Evolutionary conservation across 1,140 invertebrate genomes (phyloP).

Genomic region (Hestina assimilis): DNA sequence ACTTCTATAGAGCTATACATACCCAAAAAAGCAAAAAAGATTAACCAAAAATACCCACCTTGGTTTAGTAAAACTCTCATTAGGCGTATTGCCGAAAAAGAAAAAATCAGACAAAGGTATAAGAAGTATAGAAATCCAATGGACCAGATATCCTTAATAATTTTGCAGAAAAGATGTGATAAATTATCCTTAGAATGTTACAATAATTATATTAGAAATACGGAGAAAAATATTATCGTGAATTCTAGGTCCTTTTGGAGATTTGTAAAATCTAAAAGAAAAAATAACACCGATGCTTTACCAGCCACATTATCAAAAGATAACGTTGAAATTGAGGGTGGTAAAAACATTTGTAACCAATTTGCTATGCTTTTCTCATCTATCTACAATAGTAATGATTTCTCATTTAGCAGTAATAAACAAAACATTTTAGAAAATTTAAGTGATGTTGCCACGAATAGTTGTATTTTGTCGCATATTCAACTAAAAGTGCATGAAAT

Average conservation of each 20-base stretch:
- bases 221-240: background rate
- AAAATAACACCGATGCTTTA: background rate
- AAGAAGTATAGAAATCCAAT: constrained; percentile 12
- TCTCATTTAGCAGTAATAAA: no score
- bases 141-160: background rate
- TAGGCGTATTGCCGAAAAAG: constrained; percentile 9
- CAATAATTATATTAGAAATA: background rate
- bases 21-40: background rate
- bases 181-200: constrained; percentile 1
- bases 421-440: background rate
- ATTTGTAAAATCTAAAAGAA: background rate
- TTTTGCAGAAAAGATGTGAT: constrained; percentile 6
- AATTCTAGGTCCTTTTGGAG: no score
- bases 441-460: background rate
- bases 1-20: background rate
- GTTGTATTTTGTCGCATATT: no score
- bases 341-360: background rate
- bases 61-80: constrained; percentile 8
- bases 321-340: no score
- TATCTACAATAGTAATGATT: background rate
- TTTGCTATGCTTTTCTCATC: background rate
- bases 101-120: constrained; percentile 8
- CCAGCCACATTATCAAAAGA: no score
- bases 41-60: constrained; percentile 1
- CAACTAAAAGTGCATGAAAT: background rate